A percentile compares a stretch with the other conserved stretches of the same genome.
phyloP scores from a whole-genome alignment of 1,140 invertebrate species.

The Cydia amplana region DNA sequence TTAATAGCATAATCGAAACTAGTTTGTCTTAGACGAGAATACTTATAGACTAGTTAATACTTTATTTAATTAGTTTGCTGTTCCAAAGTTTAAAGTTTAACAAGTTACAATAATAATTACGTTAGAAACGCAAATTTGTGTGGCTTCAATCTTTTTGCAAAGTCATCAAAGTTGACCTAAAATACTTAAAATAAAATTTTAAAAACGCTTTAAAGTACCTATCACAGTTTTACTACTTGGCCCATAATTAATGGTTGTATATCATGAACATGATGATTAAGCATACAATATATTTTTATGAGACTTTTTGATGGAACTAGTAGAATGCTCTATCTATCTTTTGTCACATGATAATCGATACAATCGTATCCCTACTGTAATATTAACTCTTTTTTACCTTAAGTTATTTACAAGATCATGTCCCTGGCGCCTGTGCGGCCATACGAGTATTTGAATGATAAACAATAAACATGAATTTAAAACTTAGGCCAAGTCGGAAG shows the following conservation, averaged over 20 bases:
- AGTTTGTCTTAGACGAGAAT: conserved; percentile 1
- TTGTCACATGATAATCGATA: neutral
- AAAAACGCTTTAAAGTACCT: neutral
- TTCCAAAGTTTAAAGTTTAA: conserved; percentile 8
- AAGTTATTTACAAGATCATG: neutral
- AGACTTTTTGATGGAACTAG: too few relatives aligned
- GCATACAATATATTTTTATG: too few relatives aligned
- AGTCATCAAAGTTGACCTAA: neutral
- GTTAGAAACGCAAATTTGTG: neutral
- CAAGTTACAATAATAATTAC: conserved; percentile 13
- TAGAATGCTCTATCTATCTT: neutral
- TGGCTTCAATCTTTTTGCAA: conserved; percentile 3
- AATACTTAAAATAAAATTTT: neutral
- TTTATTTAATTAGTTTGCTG: conserved; percentile 28
- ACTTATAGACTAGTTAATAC: neutral
- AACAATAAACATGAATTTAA: conserved; percentile 20
- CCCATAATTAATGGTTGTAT: too few relatives aligned
- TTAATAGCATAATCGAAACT: conserved; percentile 25
- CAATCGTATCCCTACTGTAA: neutral
- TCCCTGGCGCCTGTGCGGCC: neutral
- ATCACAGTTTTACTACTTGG: neutral
- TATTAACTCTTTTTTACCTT: neutral
- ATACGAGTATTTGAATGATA: conserved; percentile 3
- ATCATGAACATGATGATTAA: too few relatives aligned
- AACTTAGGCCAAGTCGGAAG: conserved; percentile 3